Percentiles rank a stretch among this genome's conserved stretches.
Evolutionary conservation across 1,140 invertebrate genomes (phyloP).

Genomic region (Leptestheria dahalacensis): DNA sequence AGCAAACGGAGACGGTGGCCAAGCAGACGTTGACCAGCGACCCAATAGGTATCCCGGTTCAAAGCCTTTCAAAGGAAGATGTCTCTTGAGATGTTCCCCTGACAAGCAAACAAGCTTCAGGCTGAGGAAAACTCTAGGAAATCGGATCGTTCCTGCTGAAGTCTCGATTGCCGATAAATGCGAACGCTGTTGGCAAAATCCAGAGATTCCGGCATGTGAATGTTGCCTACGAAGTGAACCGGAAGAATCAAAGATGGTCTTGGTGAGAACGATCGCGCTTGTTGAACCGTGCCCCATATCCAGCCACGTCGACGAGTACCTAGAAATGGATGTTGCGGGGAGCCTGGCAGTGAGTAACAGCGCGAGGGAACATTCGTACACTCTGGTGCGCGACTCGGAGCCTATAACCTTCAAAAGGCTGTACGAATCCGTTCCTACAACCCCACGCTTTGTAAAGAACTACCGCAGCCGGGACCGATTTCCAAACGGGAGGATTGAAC

Average conservation of each 20-base stretch:
- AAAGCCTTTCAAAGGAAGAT: no score
- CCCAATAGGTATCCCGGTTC: no score
- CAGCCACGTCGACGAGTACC: neutral
- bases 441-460: neutral
- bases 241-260: neutral
- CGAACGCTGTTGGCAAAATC: slow-evolving; percentile 14
- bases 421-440: neutral
- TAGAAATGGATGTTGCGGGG: slow-evolving; percentile 2
- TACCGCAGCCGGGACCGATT: neutral
- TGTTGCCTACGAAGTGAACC: slow-evolving; percentile 1
- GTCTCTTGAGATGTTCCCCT: no score
- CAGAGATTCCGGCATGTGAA: slow-evolving; percentile 9
- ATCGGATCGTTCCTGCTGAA: no score
- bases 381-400: neutral
- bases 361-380: neutral
- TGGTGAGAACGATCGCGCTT: neutral
- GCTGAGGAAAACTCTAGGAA: no score
- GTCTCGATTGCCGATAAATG: no score
- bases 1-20: no score
- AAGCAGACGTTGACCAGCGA: no score
- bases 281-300: no score
- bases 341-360: neutral
- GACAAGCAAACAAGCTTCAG: no score
- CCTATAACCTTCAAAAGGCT: neutral
- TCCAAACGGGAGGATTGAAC: neutral